Evolutionary conservation across 2,797 vertebrate species (phyloP).

Genomic region (Calcarius lapponicus): DNA sequence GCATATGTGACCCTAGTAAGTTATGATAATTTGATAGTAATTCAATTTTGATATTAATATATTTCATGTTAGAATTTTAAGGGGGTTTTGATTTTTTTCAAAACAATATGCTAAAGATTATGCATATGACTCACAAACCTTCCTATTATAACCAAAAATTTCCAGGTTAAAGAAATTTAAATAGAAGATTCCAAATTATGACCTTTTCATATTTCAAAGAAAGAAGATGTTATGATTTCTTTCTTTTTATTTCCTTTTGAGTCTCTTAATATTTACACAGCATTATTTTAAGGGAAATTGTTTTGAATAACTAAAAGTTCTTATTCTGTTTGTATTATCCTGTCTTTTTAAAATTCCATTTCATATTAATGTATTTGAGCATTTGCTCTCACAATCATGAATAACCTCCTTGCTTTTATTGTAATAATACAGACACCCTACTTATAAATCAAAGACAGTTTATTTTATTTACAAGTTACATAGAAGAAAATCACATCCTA

Average conservation of each 20-base stretch:
- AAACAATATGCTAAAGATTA: not conserved
- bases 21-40: not conserved
- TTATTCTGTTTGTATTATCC: not conserved
- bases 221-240: not conserved
- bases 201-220: not conserved
- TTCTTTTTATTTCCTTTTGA: not conserved
- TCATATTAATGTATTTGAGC: not conserved
- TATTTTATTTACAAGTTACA: not conserved
- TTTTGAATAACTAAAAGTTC: not conserved
- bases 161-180: not conserved
- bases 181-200: not conserved
- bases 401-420: not conserved
- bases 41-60: not conserved
- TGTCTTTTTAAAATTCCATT: not conserved
- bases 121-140: not conserved
- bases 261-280: not conserved
- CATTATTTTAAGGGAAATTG: not conserved
- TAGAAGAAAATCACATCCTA: not conserved
- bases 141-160: not conserved
- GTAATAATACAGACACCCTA: not conserved
- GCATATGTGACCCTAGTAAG: not conserved
- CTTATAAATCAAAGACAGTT: not conserved
- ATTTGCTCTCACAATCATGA: not conserved
- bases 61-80: not conserved
- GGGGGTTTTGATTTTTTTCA: fast-evolving